phyloP scores from a whole-genome alignment of 2,888 invertebrate genomes.

The Zonitis immaculata region DNA sequence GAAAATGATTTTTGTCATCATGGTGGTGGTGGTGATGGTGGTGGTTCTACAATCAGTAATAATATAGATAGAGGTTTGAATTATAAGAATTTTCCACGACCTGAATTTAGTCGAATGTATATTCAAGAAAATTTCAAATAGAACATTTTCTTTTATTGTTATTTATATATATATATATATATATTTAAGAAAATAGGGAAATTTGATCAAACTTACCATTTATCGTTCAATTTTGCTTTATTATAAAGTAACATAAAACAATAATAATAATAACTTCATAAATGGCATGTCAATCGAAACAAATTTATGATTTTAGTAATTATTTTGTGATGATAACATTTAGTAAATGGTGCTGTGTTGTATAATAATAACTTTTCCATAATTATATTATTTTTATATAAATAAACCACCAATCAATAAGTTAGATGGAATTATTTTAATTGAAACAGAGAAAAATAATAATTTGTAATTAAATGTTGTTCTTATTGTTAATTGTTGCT shows the following conservation, averaged over 20 bases:
- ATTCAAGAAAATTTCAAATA: conserved; percentile 42
- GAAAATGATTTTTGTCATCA: conserved; percentile 35
- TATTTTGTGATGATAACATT: neutral
- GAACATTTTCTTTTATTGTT: too few species aligned
- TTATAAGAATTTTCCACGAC: conserved; percentile 42
- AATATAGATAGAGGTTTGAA: conserved; percentile 27
- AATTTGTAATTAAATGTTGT: too few species aligned
- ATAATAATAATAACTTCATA: too few species aligned
- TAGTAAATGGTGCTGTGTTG: neutral
- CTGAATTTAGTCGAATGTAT: conserved; percentile 46
- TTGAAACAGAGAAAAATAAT: too few species aligned
- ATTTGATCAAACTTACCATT: too few species aligned
- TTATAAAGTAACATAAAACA: too few species aligned
- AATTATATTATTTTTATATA: neutral
- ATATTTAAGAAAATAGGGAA: too few species aligned
- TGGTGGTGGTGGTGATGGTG: neutral
- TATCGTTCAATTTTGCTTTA: too few species aligned
- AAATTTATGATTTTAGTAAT: neutral
- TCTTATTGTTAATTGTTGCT: too few species aligned
- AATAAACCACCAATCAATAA: too few species aligned
- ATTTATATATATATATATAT: too few species aligned
- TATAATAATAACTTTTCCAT: neutral
- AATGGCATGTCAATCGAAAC: neutral
- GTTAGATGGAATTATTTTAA: too few species aligned
- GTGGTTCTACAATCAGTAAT: neutral